A percentile compares a stretch with the other conserved stretches of the same genome.
Evolutionary conservation across 2,888 invertebrate genomes (phyloP).

Genomic region (Drosophila melanosoma): DNA sequence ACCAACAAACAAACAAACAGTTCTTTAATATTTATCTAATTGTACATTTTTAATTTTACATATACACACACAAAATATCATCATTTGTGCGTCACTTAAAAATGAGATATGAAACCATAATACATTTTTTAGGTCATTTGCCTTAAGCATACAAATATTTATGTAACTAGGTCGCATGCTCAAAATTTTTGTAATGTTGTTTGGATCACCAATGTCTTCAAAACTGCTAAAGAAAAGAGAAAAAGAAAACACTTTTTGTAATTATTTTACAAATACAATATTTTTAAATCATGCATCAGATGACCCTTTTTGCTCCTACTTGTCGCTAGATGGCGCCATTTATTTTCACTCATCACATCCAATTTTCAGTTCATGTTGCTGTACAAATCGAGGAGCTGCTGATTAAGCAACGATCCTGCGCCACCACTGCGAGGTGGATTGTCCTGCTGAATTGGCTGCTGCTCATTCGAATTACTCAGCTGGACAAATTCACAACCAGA

Average conservation of each 20-base stretch:
- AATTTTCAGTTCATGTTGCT: slow-evolving; percentile 70
- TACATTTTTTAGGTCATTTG: slow-evolving; percentile 7
- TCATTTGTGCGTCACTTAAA: slow-evolving; percentile 12
- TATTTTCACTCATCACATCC: not conserved
- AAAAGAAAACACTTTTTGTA: slow-evolving; percentile 58
- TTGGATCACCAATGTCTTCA: slow-evolving; percentile 74
- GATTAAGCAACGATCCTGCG: slow-evolving; percentile 53
- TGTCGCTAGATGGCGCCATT: slow-evolving; percentile 12
- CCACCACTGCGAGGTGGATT: slow-evolving; percentile 9
- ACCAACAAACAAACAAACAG: not conserved
- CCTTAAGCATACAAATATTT: slow-evolving; percentile 12
- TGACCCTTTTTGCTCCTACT: not conserved
- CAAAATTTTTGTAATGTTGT: slow-evolving; percentile 65
- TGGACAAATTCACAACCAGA: slow-evolving; percentile 75
- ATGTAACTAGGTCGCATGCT: slow-evolving; percentile 63
- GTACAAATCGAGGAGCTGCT: slow-evolving; percentile 77
- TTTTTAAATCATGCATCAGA: slow-evolving; percentile 66
- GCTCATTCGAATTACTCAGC: slow-evolving; percentile 36
- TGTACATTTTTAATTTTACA: slow-evolving; percentile 21
- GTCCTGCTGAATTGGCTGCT: not conserved
- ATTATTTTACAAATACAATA: slow-evolving; percentile 78
- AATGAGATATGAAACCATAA: not conserved
- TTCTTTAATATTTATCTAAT: slow-evolving; percentile 31
- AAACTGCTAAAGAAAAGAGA: slow-evolving; percentile 44
- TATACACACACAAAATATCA: not conserved